phyloP scores from a whole-genome alignment of 2,888 invertebrate genomes.

The Dinocampus coccinellae region DNA sequence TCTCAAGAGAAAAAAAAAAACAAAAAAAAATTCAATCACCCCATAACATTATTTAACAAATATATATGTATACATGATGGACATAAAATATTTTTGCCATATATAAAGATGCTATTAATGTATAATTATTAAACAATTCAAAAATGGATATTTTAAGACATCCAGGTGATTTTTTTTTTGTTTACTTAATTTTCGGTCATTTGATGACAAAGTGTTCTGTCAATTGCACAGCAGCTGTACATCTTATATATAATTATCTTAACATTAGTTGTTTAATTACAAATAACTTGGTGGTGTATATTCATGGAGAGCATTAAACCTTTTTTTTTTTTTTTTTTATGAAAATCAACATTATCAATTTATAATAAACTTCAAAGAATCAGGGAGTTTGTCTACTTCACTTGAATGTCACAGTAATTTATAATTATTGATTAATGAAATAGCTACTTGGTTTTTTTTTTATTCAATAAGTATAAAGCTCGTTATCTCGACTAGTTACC shows the following conservation, averaged over 20 bases:
- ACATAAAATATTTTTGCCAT: background rate
- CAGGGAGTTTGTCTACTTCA: background rate
- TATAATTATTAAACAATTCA: background rate
- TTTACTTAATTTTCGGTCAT: background rate
- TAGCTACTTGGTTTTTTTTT: background rate
- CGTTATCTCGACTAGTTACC: background rate
- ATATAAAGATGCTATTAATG: background rate
- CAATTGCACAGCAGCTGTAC: background rate
- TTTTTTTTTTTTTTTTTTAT: no score
- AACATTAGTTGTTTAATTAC: background rate
- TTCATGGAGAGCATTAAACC: background rate
- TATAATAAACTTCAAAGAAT: background rate
- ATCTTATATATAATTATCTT: background rate
- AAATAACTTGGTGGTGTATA: background rate
- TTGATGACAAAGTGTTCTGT: background rate
- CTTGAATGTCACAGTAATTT: background rate
- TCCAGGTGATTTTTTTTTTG: background rate
- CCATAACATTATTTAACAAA: background rate
- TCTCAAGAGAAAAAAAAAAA: background rate
- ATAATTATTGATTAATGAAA: background rate
- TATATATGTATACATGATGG: background rate
- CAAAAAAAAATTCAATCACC: background rate
- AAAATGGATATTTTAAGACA: background rate
- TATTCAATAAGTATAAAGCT: background rate
- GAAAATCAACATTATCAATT: no score